Evolutionary conservation across 2,113 vertebrate species (phyloP), one percentile per base, ranked within the genome.

Genomic region (Apistogramma diplotaenia): DNA sequence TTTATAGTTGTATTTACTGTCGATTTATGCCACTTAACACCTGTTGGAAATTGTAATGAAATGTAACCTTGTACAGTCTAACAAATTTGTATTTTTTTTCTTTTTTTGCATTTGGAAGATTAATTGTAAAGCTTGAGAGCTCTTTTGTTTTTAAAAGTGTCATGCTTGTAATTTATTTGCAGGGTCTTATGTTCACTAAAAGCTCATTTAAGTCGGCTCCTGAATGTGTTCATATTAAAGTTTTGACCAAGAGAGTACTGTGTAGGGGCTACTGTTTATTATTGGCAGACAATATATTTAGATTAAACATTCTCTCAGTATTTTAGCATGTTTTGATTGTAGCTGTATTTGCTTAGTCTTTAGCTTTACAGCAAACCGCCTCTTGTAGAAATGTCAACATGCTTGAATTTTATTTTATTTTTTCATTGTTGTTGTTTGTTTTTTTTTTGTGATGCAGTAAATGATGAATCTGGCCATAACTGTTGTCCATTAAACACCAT

Each of bases 141-240:
- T 85, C n/a, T 85, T 62, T 86, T 94, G 72, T 89, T 93, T 89
- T 90, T 86, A 76, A 85, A 86, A 86, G 84, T 93, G 86, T 53
- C 37, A 79, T 89, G 86, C 81, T 81, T 89, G 86, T 94, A 93
- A 94, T 93, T 93, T 93, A 92, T 94, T 92, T 92, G 79, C 92
- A 81, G 82, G 55, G 27, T 84, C 59, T 87, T 74, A 15, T 75
- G 29, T 89, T 79, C 40, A 78, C 62, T 8, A 37, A 81, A 62
- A 79, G 59, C 72, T 65, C 40, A 12, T 62, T 84, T 58, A 58
- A 90, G 85, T 85, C 72, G 21, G 54, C 73, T 87, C 73, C 75
- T 77, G 18, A 83, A 88, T 85, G 83, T 89, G 49, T 87, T 88
- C 83, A 75, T 79, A 31, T n/a, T 78, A 23, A 60, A 61, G 11